Evolutionary conservation across 2,797 vertebrate species (phyloP).

Genomic region (Darevskia nairensis): DNA sequence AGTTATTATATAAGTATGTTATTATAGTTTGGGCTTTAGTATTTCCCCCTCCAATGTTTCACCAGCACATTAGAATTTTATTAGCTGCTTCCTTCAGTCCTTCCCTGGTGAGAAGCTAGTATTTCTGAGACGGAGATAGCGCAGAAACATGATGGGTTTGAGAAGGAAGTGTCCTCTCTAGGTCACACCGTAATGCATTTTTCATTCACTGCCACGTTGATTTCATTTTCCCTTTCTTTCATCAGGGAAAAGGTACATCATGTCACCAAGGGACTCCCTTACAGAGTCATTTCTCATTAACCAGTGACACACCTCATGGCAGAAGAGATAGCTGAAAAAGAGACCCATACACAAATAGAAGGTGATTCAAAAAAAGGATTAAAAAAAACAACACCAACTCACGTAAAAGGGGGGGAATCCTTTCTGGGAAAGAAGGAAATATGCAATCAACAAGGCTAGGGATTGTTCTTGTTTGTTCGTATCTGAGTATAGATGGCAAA

Average conservation of each 20-base stretch:
- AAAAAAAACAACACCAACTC: neutral
- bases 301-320: constrained; percentile 16
- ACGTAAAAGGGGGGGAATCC: neutral
- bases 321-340: accelerated
- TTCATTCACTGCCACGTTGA: neutral
- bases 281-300: constrained; percentile 15
- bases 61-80: constrained; percentile 5
- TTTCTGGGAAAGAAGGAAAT: neutral
- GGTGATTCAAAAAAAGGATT: neutral
- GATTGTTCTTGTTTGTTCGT: neutral
- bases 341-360: neutral
- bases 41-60: constrained; percentile 10
- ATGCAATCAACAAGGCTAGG: neutral
- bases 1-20: too few relatives aligned
- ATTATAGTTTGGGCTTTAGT: constrained; percentile 3
- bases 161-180: neutral
- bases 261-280: constrained; percentile 3
- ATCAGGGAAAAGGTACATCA: neutral
- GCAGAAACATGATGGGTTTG: neutral
- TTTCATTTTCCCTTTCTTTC: constrained; percentile 30
- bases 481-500: neutral
- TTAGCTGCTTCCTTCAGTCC: constrained; percentile 17
- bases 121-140: neutral
- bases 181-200: constrained; percentile 13
- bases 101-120: constrained; percentile 4